These are phyloP conservation scores for Palaemon carinicauda DNA, from an alignment of 1,140 invertebrate species.

Conservation along the genomic window DNA sequence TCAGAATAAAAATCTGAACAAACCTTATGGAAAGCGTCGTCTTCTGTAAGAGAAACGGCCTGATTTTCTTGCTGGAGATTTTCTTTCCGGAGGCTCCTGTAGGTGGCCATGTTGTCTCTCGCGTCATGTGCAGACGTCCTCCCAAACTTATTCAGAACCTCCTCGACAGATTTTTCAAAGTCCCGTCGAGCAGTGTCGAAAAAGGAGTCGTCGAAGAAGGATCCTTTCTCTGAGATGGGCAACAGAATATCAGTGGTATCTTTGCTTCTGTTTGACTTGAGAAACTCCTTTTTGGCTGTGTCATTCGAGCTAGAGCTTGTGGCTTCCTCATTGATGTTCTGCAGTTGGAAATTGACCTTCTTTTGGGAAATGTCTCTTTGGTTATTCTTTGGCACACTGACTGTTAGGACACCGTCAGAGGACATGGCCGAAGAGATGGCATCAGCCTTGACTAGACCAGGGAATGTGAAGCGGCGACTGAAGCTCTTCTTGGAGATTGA, in stretches of 20 bases:
- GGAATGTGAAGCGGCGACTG: slow-evolving; percentile 48
- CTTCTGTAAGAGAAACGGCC: not conserved
- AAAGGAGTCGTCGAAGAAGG: slow-evolving; percentile 42
- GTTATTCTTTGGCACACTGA: slow-evolving; percentile 48
- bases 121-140: not conserved
- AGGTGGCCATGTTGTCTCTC: slow-evolving; percentile 5
- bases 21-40: slow-evolving; percentile 17
- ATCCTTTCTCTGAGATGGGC: slow-evolving; percentile 13
- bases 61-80: slow-evolving; percentile 3
- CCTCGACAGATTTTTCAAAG: slow-evolving; percentile 17
- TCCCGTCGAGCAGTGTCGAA: slow-evolving; percentile 22
- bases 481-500: slow-evolving; percentile 46
- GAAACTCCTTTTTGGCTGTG: not conserved
- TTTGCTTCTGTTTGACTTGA: not conserved
- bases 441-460: slow-evolving; percentile 36
- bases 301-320: too few relatives aligned
- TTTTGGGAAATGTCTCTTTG: not conserved
- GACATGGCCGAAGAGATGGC: slow-evolving; percentile 50
- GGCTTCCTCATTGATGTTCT: not conserved
- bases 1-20: not conserved
- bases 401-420: slow-evolving; percentile 51
- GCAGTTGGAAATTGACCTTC: not conserved
- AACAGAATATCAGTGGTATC: not conserved
- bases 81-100: not conserved
- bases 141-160: not conserved